Percentiles rank a stretch among this genome's conserved stretches.
Conservation (phyloP, 1,140 invertebrate species). For the Drosophila nebulosa region DNA sequence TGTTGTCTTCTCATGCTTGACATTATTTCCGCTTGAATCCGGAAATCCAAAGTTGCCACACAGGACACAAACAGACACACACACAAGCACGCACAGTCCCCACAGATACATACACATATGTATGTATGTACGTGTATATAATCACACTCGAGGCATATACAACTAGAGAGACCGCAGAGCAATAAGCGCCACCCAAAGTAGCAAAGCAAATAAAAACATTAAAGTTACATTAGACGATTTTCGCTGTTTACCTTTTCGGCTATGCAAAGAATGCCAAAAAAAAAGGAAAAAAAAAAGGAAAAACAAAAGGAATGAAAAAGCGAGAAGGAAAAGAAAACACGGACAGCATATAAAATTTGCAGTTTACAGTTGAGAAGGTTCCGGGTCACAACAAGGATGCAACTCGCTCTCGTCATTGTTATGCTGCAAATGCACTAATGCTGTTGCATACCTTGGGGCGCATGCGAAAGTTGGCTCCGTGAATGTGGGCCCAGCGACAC, state of each 20-base stretch:
- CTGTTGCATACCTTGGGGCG: slow-evolving; percentile 45
- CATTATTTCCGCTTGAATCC: slow-evolving; percentile 56
- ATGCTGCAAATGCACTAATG: slow-evolving; percentile 54
- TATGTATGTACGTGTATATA: neutral
- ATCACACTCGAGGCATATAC: slow-evolving; percentile 3
- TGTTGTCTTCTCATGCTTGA: slow-evolving; percentile 50
- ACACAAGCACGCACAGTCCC: slow-evolving; percentile 23
- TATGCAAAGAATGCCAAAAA: slow-evolving; percentile 29
- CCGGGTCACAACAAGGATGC: slow-evolving; percentile 14
- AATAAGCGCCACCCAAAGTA: slow-evolving; percentile 49
- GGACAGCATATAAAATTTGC: slow-evolving; percentile 41
- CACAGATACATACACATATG: slow-evolving; percentile 18
- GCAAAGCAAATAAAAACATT: slow-evolving; percentile 64
- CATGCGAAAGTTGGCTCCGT: neutral
- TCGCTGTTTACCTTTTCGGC: slow-evolving; percentile 43
- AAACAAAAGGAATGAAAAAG: too few species aligned
- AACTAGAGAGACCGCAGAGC: slow-evolving; percentile 31
- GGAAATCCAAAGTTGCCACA: slow-evolving; percentile 57
- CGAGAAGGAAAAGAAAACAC: neutral
- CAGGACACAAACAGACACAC: slow-evolving; percentile 24
- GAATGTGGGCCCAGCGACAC: neutral
- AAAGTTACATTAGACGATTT: slow-evolving; percentile 56
- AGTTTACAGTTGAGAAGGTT: slow-evolving; percentile 23
- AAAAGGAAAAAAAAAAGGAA: neutral
- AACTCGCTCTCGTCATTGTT: slow-evolving; percentile 40